Evolutionary conservation across 1,140 invertebrate species (phyloP), one percentile per base, ranked within the genome.

Genomic region (Caenorhabditis briggsae): DNA sequence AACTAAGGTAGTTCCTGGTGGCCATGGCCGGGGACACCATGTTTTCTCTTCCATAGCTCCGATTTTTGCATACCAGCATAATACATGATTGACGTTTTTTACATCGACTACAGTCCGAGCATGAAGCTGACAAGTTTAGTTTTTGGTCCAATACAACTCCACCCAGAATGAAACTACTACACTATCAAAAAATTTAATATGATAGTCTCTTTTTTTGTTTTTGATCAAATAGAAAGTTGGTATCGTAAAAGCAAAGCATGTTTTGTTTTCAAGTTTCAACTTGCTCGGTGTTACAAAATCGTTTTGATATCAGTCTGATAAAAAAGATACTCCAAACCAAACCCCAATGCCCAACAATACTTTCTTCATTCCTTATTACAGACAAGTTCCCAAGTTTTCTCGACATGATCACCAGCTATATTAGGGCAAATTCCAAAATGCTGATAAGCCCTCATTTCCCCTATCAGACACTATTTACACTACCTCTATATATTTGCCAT

Each of bases 121-220:
- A 61, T 61, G 20, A 61, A 61, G 59, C 23, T 61, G 56, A 5
- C 20, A 61, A 25, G 14, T 25, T 25, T 25, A 61, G 59, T 61
- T 61, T 14, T 61, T 61, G 23, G 59, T 61, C 59, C 59, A 20
- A 33, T 14, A 70, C 33, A 33, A 33, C 64, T 53, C 70, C 70
- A 78, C 70, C 20, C 70, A 78, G 50, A 25, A 23, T 50, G 46
- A 50, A 78, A 50, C 70, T 20, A 48, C n/a, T 18, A 78, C 33
- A 33, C 46, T 78, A 78, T 53, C 70, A 78, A 50, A 78, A 5
- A n/a, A 46, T 50, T 53, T 78, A 48, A 78, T 78, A 78, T 78
- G 70, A 78, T 78, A 78, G 70, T 78, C n/a, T 48, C 20, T 70
- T 70, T 65, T 33, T 78, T 78, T 78, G 70, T 78, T 78, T 78